Evolutionary conservation across 2,797 vertebrate genomes (phyloP).

Genomic region (Enteromius afrohamiltoni): DNA sequence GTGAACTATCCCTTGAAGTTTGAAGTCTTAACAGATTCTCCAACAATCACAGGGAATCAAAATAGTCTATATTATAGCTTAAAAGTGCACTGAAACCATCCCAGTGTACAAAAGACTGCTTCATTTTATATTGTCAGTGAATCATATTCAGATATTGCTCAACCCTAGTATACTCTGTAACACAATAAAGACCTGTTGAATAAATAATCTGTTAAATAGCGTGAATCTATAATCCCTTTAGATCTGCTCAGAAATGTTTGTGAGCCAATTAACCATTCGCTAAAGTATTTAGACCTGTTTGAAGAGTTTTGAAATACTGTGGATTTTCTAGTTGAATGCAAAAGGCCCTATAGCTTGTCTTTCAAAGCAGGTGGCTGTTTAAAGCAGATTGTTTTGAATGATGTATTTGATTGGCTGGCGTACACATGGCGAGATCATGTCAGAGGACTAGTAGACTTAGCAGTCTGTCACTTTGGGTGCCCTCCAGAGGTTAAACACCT

Average conservation of each 20-base stretch:
- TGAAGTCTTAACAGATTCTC: not conserved
- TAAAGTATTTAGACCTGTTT: conserved; percentile 7
- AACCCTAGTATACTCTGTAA: not conserved
- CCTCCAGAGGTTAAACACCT: conserved; percentile 57
- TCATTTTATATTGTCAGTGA: not conserved
- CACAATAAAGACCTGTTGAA: conserved; percentile 29
- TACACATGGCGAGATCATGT: conserved; percentile 29
- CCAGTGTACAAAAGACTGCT: no score
- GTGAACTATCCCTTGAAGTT: not conserved
- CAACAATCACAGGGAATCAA: not conserved
- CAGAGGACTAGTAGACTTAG: conserved; percentile 31
- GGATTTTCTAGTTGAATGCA: conserved; percentile 22
- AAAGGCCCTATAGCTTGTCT: not conserved
- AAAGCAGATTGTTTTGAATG: conserved; percentile 31
- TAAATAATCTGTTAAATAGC: not conserved
- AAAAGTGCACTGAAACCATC: not conserved
- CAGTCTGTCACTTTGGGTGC: conserved; percentile 51
- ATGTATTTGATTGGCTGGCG: not conserved
- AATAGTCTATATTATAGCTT: not conserved
- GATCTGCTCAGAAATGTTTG: conserved; percentile 31
- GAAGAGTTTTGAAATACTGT: conserved; percentile 24
- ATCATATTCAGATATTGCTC: not conserved
- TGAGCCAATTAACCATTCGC: conserved; percentile 11
- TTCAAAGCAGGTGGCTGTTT: conserved; percentile 39
- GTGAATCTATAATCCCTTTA: conserved; percentile 6